Base-by-base conservation (phyloP, 2,888 invertebrate genomes). In the Cephus sareptanus region DNA sequence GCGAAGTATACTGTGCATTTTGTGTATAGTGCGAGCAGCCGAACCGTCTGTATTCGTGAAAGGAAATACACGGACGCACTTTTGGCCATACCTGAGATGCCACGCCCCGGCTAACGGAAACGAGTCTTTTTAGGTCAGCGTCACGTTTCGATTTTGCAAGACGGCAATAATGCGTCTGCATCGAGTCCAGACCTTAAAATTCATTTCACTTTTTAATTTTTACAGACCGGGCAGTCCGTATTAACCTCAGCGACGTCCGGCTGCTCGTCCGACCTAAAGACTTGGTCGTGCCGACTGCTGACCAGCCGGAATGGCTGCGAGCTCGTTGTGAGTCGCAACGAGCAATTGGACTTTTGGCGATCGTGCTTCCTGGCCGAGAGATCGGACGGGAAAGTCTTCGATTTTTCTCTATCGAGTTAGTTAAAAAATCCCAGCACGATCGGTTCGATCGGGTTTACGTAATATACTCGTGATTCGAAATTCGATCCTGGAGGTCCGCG, bases 111-210 rank as follows among this genome's bases (percentile, higher is more conserved):
- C 34, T 75, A 68, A 79, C 11, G 77, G 79, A 56, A 56, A 82
- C 83, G 82, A 81, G 84, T 83, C 84, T 78, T 85, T 82, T 34
- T 76, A 81, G 82, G 83, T 82, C 82, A 75, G n/a, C 74, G 74
- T 71, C 15, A 34, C 23, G 35, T 30, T 34, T 30, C 74, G 34
- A 34, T 74, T 34, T 34, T 74, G 74, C 74, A 74, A 74, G 74
- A 74, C 23, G 31, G 34, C 11, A 6, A 15, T 30, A 33, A 30
- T 15, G 71, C 71, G 71, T 34, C 23, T 56, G 23, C 40, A 23
- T 56, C 40, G 9, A 1, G 23, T 56, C 23, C 6, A 23, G 40
- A 56, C 23, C 23, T 23, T 56, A 6, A 56, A 56, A 2, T 40
- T 15, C 40, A 40, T 77, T 74, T 80, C 76, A n/a, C n/a, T 30